phyloP scores from a whole-genome alignment of 2,797 vertebrate genomes.

The Pipistrellus kuhlii region DNA sequence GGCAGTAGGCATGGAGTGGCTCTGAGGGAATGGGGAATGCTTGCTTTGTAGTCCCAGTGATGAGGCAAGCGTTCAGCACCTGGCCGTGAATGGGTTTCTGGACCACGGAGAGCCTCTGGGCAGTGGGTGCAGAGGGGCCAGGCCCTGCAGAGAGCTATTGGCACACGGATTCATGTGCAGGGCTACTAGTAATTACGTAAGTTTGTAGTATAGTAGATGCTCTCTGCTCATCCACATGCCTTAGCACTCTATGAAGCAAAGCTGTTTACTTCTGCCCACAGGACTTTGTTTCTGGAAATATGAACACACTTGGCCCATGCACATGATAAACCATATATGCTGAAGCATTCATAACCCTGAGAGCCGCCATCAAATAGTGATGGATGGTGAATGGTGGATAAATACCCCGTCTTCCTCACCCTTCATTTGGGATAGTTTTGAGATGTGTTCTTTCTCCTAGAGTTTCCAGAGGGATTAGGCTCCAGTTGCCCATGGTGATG shows the following conservation, averaged over 20 bases:
- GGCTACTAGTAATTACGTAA: neutral
- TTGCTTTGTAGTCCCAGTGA: no score
- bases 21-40: no score
- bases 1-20: no score
- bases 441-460: neutral
- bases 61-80: no score
- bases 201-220: neutral
- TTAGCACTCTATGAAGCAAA: conserved; percentile 24
- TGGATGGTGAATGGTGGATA: neutral
- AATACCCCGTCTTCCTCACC: neutral
- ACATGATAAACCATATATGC: neutral
- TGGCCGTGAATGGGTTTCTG: no score
- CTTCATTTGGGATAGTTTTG: neutral
- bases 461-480: neutral
- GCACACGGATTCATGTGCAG: no score
- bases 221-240: neutral
- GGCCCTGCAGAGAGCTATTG: no score
- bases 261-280: neutral
- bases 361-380: neutral
- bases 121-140: no score
- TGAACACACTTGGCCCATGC: neutral
- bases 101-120: no score
- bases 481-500: neutral
- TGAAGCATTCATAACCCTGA: neutral
- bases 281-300: conserved; percentile 31